Evolutionary conservation across 2,888 invertebrate genomes (phyloP).

Genomic region (Scaptomyza reducta): DNA sequence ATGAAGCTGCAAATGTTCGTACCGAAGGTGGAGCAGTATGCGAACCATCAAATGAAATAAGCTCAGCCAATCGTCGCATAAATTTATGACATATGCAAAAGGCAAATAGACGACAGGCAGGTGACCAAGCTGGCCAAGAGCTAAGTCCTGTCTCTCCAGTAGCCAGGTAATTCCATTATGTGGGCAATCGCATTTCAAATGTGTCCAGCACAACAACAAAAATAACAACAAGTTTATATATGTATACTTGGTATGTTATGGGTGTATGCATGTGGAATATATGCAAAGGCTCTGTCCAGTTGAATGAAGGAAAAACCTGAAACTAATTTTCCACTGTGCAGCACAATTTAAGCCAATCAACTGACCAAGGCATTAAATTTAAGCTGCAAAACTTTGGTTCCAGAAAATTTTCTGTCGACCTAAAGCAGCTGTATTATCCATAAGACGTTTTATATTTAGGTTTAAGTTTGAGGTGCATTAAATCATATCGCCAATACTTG

Average conservation of each 20-base stretch:
- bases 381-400: not conserved
- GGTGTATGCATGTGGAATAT: constrained; percentile 9
- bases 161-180: constrained; percentile 67
- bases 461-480: not conserved
- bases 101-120: constrained; percentile 13
- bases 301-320: constrained; percentile 45
- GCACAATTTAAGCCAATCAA: constrained; percentile 71
- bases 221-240: constrained; percentile 14
- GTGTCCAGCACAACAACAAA: constrained; percentile 22
- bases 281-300: constrained; percentile 27
- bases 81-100: constrained; percentile 68
- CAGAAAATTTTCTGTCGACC: not conserved
- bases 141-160: constrained; percentile 13
- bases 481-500: constrained; percentile 41
- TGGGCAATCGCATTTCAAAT: constrained; percentile 61
- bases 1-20: constrained; percentile 22
- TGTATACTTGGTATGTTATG: constrained; percentile 18
- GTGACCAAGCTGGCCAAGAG: not conserved
- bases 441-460: not conserved
- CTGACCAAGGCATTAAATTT: constrained; percentile 53
- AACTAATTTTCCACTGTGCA: constrained; percentile 82
- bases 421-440: constrained; percentile 2
- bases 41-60: constrained; percentile 65
- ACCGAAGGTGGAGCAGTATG: not conserved
- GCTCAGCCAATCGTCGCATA: constrained; percentile 71